phyloP scores from a whole-genome alignment of 1,140 invertebrate species.

The Thrips palmi region DNA sequence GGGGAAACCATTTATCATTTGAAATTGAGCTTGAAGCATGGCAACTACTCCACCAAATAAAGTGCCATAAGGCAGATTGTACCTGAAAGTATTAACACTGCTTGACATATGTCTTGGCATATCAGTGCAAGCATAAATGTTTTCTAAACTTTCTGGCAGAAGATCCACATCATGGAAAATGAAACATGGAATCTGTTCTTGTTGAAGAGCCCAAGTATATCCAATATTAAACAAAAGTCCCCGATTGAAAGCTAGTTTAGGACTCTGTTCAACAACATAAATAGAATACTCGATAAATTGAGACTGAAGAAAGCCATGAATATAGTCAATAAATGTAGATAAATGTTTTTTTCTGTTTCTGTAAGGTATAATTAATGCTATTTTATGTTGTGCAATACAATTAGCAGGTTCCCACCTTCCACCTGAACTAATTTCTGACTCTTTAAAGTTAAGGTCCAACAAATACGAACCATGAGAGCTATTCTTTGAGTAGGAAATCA shows the following conservation, averaged over 20 bases:
- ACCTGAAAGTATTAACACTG: constrained; percentile 74
- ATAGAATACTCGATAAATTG: constrained; percentile 78
- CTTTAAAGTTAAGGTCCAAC: too few species aligned
- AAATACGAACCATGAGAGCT: too few species aligned
- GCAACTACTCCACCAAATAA: constrained; percentile 62
- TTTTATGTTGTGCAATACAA: constrained; percentile 54
- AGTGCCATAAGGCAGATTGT: constrained; percentile 52
- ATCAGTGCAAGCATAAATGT: constrained; percentile 79
- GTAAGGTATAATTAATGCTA: constrained; percentile 79
- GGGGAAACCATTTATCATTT: constrained; percentile 77
- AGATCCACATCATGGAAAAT: constrained; percentile 93
- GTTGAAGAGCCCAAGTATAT: constrained; percentile 49
- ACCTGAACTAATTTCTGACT: too few species aligned
- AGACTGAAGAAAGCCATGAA: constrained; percentile 73
- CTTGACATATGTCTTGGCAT: constrained; percentile 83
- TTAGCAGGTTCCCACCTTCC: constrained; percentile 51
- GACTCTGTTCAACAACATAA: constrained; percentile 77
- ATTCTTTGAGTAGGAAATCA: too few species aligned
- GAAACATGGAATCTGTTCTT: constrained; percentile 61
- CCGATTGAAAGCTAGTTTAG: constrained; percentile 67
- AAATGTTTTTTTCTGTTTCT: constrained; percentile 67
- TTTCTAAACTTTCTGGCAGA: constrained; percentile 70
- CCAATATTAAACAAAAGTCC: constrained; percentile 89
- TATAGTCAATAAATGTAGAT: constrained; percentile 60
- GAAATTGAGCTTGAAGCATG: constrained; percentile 48